A percentile compares a stretch with the other conserved stretches of the same genome.
Conservation (phyloP, 2,113 vertebrate species). For the Pseudopipra pipra region DNA sequence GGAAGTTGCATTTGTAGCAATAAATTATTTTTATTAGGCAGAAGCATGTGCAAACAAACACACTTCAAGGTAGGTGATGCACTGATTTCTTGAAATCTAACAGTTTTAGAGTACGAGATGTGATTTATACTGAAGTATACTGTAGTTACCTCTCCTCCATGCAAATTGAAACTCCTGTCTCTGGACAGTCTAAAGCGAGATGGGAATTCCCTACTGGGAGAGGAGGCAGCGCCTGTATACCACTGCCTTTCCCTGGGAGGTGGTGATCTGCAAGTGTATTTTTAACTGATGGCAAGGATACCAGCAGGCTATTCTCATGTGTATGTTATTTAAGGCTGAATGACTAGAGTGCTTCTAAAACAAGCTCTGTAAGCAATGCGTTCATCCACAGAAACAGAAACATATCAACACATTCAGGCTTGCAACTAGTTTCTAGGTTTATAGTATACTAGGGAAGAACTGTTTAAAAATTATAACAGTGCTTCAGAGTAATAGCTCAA, state of each 20-base stretch:
- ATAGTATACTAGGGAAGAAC: background rate
- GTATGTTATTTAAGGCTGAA: conserved; percentile 41
- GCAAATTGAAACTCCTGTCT: background rate
- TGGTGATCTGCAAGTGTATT: background rate
- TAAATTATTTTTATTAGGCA: background rate
- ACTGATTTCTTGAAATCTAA: background rate
- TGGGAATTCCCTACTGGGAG: background rate
- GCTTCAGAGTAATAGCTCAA: background rate
- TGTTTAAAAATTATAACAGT: background rate
- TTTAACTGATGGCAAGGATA: conserved; percentile 50
- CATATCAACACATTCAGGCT: background rate
- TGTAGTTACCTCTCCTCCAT: background rate
- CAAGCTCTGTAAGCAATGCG: background rate
- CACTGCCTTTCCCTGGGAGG: background rate
- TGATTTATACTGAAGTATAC: background rate
- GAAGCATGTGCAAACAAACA: background rate
- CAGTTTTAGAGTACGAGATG: background rate
- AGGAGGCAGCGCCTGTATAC: background rate
- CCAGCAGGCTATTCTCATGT: conserved; percentile 36
- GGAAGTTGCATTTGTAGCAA: background rate
- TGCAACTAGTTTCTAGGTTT: background rate
- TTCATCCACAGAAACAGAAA: conserved; percentile 13
- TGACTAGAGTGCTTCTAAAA: conserved; percentile 41
- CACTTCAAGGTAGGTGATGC: background rate
- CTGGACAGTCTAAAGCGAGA: background rate